Percentiles rank a stretch among this genome's conserved stretches.
These are phyloP conservation scores for Channa striata DNA, from an alignment of 2,797 vertebrate genomes.

Conservation along the genomic window DNA sequence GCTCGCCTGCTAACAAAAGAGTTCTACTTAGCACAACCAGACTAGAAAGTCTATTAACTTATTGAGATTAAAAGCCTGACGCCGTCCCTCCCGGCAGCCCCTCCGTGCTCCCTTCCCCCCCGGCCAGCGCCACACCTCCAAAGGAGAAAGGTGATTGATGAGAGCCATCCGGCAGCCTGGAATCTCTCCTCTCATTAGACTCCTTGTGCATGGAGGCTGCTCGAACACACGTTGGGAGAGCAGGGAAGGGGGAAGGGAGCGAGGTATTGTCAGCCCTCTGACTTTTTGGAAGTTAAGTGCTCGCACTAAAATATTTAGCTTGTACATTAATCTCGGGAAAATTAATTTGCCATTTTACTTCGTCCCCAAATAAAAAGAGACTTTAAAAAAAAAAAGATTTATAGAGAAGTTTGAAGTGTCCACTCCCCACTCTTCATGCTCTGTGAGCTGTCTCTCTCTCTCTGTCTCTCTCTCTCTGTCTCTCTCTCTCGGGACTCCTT, in stretches of 20 bases:
- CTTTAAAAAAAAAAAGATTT: too few species aligned
- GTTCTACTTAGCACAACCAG: slow-evolving; percentile 66
- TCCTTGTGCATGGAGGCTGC: slow-evolving; percentile 73
- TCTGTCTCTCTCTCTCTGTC: slow-evolving; percentile 51
- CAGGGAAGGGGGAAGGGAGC: slow-evolving; percentile 25
- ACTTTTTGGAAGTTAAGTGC: slow-evolving; percentile 79
- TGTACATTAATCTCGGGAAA: slow-evolving; percentile 73
- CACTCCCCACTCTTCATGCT: slow-evolving; percentile 71
- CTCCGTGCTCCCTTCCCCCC: slow-evolving; percentile 49
- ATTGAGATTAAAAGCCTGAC: slow-evolving; percentile 87
- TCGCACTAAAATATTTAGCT: slow-evolving; percentile 76
- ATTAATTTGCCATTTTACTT: slow-evolving; percentile 74
- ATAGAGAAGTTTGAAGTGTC: too few species aligned
- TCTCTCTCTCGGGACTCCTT: slow-evolving; percentile 53
- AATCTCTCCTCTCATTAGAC: slow-evolving; percentile 86
- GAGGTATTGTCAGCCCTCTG: slow-evolving; percentile 45
- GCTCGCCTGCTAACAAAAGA: slow-evolving; percentile 72
- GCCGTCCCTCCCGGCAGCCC: slow-evolving; percentile 62
- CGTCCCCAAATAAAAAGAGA: slow-evolving; percentile 34
- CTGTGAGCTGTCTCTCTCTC: slow-evolving; percentile 53
- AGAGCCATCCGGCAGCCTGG: slow-evolving; percentile 83
- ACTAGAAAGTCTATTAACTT: slow-evolving; percentile 84
- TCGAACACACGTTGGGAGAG: slow-evolving; percentile 54
- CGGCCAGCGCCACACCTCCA: slow-evolving; percentile 77
- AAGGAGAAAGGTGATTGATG: slow-evolving; percentile 86